A percentile compares a stretch with the other conserved stretches of the same genome.
Evolutionary conservation across 2,888 invertebrate species (phyloP).

Genomic region (Lydus trimaculatus): DNA sequence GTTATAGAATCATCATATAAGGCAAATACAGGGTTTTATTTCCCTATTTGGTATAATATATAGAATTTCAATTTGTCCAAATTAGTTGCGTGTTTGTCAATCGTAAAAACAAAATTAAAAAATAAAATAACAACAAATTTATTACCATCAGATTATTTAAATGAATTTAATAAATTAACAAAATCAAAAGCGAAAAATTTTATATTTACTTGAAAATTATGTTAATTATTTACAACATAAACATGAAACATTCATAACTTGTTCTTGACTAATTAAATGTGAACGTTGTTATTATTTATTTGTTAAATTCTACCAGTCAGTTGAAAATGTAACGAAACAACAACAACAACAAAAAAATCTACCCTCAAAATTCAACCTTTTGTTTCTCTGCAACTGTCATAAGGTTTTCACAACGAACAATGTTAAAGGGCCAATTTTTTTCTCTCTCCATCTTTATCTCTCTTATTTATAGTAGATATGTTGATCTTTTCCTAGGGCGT

Average conservation of each 20-base stretch:
- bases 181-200: constrained; percentile 38
- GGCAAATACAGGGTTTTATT: neutral
- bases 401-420: constrained; percentile 24
- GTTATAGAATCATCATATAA: neutral
- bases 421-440: constrained; percentile 19
- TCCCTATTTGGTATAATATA: neutral
- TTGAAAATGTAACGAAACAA: neutral
- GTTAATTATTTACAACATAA: constrained; percentile 32
- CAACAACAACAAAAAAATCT: neutral
- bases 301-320: neutral
- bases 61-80: constrained; percentile 7
- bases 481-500: neutral
- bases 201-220: constrained; percentile 38
- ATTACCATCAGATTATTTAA: constrained; percentile 31
- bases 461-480: neutral
- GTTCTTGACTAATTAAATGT: constrained; percentile 26
- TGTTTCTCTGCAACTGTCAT: constrained; percentile 22
- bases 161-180: constrained; percentile 29
- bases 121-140: constrained; percentile 22
- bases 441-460: neutral
- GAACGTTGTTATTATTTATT: constrained; percentile 19
- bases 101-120: constrained; percentile 17
- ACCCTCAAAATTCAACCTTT: constrained; percentile 9
- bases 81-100: constrained; percentile 22
- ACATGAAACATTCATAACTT: constrained; percentile 37